Evolutionary conservation across 2,797 vertebrate species (phyloP).

Genomic region (Sebastes reedi): DNA sequence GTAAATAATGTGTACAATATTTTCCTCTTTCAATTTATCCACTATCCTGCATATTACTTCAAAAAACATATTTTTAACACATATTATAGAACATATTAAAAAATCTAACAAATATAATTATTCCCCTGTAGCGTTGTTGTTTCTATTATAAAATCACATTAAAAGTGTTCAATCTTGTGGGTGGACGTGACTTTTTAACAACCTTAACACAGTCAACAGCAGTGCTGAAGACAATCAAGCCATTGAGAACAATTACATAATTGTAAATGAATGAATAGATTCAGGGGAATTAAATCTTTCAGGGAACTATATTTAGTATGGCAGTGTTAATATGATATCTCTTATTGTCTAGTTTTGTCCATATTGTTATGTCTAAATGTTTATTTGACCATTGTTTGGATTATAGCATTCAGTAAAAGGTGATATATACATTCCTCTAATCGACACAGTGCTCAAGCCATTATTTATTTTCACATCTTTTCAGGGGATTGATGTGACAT

Average conservation of each 20-base stretch:
- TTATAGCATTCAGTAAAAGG: not conserved
- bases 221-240: conserved; percentile 38
- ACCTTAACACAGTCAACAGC: conserved; percentile 11
- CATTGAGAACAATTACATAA: conserved; percentile 40
- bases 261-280: not conserved
- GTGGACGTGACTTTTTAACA: conserved; percentile 14
- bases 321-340: not conserved
- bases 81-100: not conserved
- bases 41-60: not conserved
- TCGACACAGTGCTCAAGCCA: not conserved
- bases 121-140: not conserved
- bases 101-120: not conserved
- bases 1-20: not conserved
- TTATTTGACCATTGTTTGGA: not conserved
- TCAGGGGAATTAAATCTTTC: not conserved
- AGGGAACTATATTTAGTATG: not conserved
- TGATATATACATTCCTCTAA: not conserved
- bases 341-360: not conserved
- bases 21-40: not conserved
- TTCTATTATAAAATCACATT: conserved; percentile 4
- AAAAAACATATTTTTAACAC: not conserved
- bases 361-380: not conserved
- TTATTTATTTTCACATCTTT: not conserved
- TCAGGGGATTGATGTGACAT: not conserved
- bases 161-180: not conserved